Base-by-base conservation (phyloP, 2,113 vertebrate genomes). In the Microcebus lehilahytsara region DNA sequence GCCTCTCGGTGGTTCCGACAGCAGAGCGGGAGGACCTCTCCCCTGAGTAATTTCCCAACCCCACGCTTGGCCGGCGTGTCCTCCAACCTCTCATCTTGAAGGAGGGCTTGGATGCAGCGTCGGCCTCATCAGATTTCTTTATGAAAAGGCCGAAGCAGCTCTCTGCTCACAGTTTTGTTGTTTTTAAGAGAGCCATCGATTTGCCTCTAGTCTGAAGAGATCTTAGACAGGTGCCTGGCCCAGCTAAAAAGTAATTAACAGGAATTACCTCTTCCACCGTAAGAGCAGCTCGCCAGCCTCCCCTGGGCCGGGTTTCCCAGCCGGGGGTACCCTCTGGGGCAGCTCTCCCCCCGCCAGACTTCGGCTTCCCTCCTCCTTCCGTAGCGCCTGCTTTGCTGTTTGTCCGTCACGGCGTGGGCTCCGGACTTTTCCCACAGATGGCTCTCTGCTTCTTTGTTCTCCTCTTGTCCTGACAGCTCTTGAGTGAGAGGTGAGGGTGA, bases 251-350 rank as follows among this genome's bases (percentile, higher is more conserved):
- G 51, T 58, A 71, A 23, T 84, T 20, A 53, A 51, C 12, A 67
- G 77, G 32, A 79, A 30, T 17, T 66, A n/a, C 75, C n/a, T 84
- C 53, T 34, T 66, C 25, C 2, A 9, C 14, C 37, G 37, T 30
- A 51, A 51, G 34, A 34, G 72, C 56, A 40, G 30, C 14, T 20
- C 2, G 8, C 23, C 84, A 34, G 25, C 27, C 69, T 75, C 9
- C 49, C 4, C 13, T 1, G 13, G 60, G 20, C 67, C 51, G 9
- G 3, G 66, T 72, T 34, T n/a, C 19, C 53, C 1, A 25, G 49
- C 75, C 27, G 10, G 30, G 22, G 4, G 25, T 0, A 0, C n/a
- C 40, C 32, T 30, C 40, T 3, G 4, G 2, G 13, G 9, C 30
- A 40, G 60, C 11, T 58, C 42, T 72, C 60, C 40, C 5, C 12